Evolutionary conservation across 2,797 vertebrate genomes (phyloP).

Genomic region (Cirrhinus mrigala): DNA sequence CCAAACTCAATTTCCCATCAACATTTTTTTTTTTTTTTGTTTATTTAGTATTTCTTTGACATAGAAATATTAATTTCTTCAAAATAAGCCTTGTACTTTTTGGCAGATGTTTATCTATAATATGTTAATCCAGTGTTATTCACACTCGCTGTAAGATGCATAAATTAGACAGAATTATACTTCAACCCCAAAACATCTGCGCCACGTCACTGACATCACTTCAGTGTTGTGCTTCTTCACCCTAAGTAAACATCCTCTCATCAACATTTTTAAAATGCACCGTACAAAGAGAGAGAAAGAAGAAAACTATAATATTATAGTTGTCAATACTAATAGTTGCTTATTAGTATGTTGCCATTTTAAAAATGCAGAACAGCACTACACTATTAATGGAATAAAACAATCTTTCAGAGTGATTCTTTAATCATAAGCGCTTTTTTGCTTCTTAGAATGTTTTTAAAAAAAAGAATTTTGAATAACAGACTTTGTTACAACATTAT

Average conservation of each 20-base stretch:
- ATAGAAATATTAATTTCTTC: not conserved
- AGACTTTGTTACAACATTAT: too few species aligned
- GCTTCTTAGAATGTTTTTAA: not conserved
- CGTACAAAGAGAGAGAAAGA: not conserved
- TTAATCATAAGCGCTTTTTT: not conserved
- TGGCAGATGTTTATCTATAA: slow-evolving; percentile 17
- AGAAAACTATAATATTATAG: not conserved
- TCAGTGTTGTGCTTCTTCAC: not conserved
- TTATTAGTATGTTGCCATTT: not conserved
- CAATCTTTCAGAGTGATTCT: not conserved
- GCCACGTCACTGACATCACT: not conserved
- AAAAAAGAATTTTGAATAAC: not conserved
- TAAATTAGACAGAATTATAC: slow-evolving; percentile 10
- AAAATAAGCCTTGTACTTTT: slow-evolving; percentile 24
- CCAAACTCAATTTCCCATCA: not conserved
- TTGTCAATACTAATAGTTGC: slow-evolving; percentile 10
- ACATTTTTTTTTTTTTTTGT: not conserved
- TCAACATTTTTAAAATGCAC: slow-evolving; percentile 1
- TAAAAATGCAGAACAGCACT: not conserved
- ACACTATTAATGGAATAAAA: not conserved
- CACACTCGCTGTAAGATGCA: slow-evolving; percentile 15
- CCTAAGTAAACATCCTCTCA: not conserved
- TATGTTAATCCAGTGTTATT: slow-evolving; percentile 29
- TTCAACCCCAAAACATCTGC: slow-evolving; percentile 1
- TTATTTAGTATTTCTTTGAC: not conserved